Percentiles rank a stretch among this genome's conserved stretches.
These are phyloP conservation scores for Psix sp. DNA, from an alignment of 1,140 invertebrate genomes.

Conservation along the genomic window DNA sequence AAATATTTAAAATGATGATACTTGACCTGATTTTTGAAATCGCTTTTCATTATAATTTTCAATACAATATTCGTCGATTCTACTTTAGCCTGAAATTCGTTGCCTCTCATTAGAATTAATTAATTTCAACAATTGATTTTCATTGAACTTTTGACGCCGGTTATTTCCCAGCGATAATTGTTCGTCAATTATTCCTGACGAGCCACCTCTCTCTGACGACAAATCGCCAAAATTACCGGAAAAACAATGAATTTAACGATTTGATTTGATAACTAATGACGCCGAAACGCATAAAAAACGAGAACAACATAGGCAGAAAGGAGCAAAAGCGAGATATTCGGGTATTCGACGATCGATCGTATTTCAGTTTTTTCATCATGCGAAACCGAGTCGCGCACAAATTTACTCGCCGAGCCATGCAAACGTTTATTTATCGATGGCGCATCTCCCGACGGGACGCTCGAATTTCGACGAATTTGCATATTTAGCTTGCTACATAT, in stretches of 20 bases:
- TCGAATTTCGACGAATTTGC: constrained; percentile 58
- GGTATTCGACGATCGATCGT: constrained; percentile 49
- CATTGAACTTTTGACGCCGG: too few relatives aligned
- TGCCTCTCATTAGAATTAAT: too few relatives aligned
- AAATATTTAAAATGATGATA: too few relatives aligned
- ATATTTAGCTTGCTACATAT: constrained; percentile 53
- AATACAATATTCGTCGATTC: too few relatives aligned
- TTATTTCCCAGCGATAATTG: too few relatives aligned
- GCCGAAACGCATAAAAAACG: constrained; percentile 7
- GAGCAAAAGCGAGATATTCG: constrained; percentile 12
- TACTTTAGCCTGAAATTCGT: too few relatives aligned
- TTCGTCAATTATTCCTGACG: too few relatives aligned
- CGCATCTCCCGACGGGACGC: constrained; percentile 51
- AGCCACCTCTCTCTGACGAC: too few relatives aligned
- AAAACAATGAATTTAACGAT: constrained; percentile 18
- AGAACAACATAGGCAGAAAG: not conserved
- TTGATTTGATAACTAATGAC: constrained; percentile 18
- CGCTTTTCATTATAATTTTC: too few relatives aligned
- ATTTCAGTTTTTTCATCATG: constrained; percentile 32
- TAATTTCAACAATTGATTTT: too few relatives aligned
- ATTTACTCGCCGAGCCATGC: constrained; percentile 49
- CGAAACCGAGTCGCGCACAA: constrained; percentile 43
- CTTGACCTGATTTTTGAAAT: too few relatives aligned
- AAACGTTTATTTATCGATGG: constrained; percentile 59
- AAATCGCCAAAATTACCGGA: not conserved